These are phyloP conservation scores for Siniperca chuatsi DNA, from an alignment of 2,113 vertebrate genomes.

Conservation along the genomic window DNA sequence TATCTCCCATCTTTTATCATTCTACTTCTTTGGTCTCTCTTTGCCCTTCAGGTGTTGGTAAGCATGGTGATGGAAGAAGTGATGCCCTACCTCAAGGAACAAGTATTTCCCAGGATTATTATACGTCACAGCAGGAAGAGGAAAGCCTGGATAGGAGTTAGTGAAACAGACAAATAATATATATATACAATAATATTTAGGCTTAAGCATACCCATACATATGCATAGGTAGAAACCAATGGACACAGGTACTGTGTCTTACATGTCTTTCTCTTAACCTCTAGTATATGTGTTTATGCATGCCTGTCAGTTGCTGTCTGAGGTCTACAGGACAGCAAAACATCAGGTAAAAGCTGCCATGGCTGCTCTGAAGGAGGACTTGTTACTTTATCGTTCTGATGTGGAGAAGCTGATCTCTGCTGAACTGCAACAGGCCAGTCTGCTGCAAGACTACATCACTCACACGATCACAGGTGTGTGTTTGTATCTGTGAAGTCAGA, in stretches of 20 bases:
- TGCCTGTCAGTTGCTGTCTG: constrained; percentile 19
- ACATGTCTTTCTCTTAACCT: background rate
- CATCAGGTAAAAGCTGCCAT: constrained; percentile 21
- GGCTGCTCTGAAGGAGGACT: constrained; percentile 13
- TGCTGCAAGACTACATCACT: constrained; percentile 10
- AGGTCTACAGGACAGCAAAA: constrained; percentile 10
- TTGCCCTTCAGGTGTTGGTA: constrained; percentile 12
- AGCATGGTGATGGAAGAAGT: constrained; percentile 26
- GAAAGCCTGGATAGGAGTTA: constrained; percentile 37
- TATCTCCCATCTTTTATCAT: background rate
- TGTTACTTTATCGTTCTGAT: constrained; percentile 12
- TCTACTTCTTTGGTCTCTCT: background rate
- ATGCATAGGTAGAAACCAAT: background rate
- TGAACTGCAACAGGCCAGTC: constrained; percentile 2
- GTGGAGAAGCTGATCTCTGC: constrained; percentile 27
- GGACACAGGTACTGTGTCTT: background rate
- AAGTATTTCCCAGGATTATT: constrained; percentile 22
- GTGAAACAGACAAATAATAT: background rate
- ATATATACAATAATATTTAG: background rate
- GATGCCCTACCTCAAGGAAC: constrained; percentile 18
- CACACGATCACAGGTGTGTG: constrained; percentile 32
- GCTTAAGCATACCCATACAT: background rate
- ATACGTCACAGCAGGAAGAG: background rate
- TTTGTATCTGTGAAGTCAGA: background rate
- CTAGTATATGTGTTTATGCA: background rate